Evolutionary conservation across 2,888 invertebrate genomes (phyloP).

Genomic region (Tromatobia lineatoria): DNA sequence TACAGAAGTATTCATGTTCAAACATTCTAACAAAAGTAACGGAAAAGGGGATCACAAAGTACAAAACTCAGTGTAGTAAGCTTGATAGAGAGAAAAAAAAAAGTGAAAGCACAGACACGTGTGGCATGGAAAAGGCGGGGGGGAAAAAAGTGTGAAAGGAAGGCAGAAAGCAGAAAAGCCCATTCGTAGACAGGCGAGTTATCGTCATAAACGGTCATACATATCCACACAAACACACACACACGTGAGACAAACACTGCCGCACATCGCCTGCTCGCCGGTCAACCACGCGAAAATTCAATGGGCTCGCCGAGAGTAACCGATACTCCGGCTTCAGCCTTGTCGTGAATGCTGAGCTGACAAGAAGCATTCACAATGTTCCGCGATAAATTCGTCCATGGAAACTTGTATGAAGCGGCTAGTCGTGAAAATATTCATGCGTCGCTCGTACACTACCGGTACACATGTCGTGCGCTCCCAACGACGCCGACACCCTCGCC

Average conservation of each 20-base stretch:
- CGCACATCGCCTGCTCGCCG: slow-evolving; percentile 38
- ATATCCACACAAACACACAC: neutral
- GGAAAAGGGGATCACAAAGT: neutral
- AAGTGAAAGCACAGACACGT: slow-evolving; percentile 9
- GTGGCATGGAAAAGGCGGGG: neutral
- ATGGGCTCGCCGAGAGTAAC: slow-evolving; percentile 54
- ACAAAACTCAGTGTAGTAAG: neutral
- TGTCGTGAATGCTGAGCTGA: slow-evolving; percentile 59
- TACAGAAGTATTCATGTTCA: neutral
- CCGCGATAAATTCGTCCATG: slow-evolving; percentile 65
- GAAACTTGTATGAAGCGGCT: slow-evolving; percentile 54
- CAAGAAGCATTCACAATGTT: slow-evolving; percentile 64
- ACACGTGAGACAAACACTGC: neutral
- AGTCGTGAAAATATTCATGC: slow-evolving; percentile 64
- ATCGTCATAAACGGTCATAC: slow-evolving; percentile 24
- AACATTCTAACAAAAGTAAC: neutral
- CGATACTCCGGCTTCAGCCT: slow-evolving; percentile 54
- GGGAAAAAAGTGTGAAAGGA: slow-evolving; percentile 17
- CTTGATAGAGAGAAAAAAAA: neutral
- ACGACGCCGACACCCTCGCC: slow-evolving; percentile 25
- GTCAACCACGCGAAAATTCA: slow-evolving; percentile 61
- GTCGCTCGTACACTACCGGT: slow-evolving; percentile 9
- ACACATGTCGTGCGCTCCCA: slow-evolving; percentile 35
- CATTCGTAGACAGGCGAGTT: neutral
- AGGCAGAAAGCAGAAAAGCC: slow-evolving; percentile 16